A percentile compares a stretch with the other conserved stretches of the same genome.
These are phyloP conservation scores for Cottus gobio DNA, from an alignment of 2,113 vertebrate species.

Conservation along the genomic window DNA sequence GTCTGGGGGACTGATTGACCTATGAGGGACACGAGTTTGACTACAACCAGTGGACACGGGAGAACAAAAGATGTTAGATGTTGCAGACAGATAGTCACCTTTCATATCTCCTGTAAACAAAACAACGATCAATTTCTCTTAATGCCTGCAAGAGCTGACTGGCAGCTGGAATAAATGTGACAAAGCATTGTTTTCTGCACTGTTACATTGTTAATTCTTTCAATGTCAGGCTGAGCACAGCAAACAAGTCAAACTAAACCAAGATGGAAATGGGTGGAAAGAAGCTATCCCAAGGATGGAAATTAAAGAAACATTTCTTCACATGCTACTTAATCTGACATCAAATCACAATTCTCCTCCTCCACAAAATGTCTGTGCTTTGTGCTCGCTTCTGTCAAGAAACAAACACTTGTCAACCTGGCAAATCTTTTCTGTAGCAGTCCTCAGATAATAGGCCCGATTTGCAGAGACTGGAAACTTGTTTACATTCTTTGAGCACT, in stretches of 20 bases:
- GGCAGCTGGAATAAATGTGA: slow-evolving; percentile 33
- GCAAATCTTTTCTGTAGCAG: slow-evolving; percentile 47
- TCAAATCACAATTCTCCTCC: slow-evolving; percentile 47
- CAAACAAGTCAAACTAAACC: slow-evolving; percentile 30
- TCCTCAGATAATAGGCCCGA: slow-evolving; percentile 73
- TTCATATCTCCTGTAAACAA: slow-evolving; percentile 60
- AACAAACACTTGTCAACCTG: slow-evolving; percentile 63
- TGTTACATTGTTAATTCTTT: slow-evolving; percentile 49
- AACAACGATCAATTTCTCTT: slow-evolving; percentile 56
- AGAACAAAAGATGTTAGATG: slow-evolving; percentile 59
- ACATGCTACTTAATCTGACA: slow-evolving; percentile 49
- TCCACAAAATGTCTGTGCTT: slow-evolving; percentile 34
- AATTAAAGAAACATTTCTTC: slow-evolving; percentile 23
- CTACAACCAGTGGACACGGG: slow-evolving; percentile 50
- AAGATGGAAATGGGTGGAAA: not conserved
- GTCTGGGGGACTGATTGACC: slow-evolving; percentile 70
- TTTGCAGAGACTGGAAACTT: slow-evolving; percentile 70
- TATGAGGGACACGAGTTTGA: slow-evolving; percentile 53
- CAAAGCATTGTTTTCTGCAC: slow-evolving; percentile 28
- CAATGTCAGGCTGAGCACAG: slow-evolving; percentile 30
- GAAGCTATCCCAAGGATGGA: slow-evolving; percentile 48
- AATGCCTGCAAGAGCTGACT: slow-evolving; percentile 18
- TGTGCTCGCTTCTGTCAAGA: slow-evolving; percentile 54
- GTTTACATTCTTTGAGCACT: slow-evolving; percentile 75
- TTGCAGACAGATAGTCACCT: slow-evolving; percentile 71